Evolutionary conservation across 2,888 invertebrate species (phyloP), one percentile per base, ranked within the genome.

Genomic region (Stenotaenia linearis): DNA sequence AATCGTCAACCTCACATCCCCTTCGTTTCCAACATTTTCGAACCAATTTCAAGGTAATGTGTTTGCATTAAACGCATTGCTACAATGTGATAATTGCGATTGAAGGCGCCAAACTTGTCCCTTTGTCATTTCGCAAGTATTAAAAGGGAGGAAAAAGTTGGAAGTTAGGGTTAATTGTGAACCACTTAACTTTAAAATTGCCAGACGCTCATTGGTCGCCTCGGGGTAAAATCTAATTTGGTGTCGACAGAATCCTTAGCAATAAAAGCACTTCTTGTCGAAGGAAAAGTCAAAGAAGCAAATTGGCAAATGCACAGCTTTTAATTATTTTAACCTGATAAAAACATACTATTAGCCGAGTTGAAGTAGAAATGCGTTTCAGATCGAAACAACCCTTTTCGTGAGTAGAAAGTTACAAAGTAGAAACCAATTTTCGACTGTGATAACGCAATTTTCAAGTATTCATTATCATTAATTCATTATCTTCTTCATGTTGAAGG

Each of bases 251-350:
- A 69, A 69, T 69, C 69, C 15, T 28, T 69, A 25, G 50, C 21
- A 50, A 69, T 69, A 69, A 69, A 69, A 69, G 69, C 69, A 69
- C 69, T 69, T 69, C 69, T 69, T 69, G 69, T 69, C 28, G 69
- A 69, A 28, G 23, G 69, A 69, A 69, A 69, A 69, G 69, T 69
- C 69, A 25, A 69, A 69, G 23, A 28, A 28, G 69, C 28, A 69
- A 69, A 69, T 25, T 69, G 69, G 23, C 28, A 25, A 28, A 69
- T 25, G 69, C 25, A 69, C 25, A 18, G 50, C 50, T 69, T 69
- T 69, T 69, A 69, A 69, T 69, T 69, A 28, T 25, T n/a, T 69
- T 69, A 28, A 69, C 50, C 50, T 18, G 50, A 50, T 50, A 50
- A 50, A 50, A 50, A 50, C 50, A 50, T 50, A 15, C 50, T 50